phyloP scores from a whole-genome alignment of 2,113 vertebrate genomes.

The Mesitornis unicolor region DNA sequence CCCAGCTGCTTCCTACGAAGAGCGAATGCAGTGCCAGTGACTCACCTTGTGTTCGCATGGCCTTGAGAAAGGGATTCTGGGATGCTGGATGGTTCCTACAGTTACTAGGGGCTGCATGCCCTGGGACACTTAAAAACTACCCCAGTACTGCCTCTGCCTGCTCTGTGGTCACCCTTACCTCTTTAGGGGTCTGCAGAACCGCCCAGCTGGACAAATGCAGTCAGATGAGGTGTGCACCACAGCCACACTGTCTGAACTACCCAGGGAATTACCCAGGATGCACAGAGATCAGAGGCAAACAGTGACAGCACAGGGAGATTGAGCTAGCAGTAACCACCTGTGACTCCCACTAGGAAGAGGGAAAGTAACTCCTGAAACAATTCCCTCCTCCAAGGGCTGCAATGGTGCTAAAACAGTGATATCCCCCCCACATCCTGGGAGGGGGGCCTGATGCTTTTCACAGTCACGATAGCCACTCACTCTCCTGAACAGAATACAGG shows the following conservation, averaged over 20 bases:
- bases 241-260: fast-evolving
- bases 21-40: background rate
- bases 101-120: background rate
- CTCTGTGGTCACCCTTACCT: background rate
- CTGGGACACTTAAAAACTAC: background rate
- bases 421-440: fast-evolving
- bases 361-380: background rate
- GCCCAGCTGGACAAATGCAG: fast-evolving
- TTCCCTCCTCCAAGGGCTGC: background rate
- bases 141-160: background rate
- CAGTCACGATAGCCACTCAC: fast-evolving
- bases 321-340: background rate
- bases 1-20: background rate
- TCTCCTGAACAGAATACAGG: background rate
- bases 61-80: background rate
- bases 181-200: too few relatives aligned
- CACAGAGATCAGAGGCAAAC: background rate
- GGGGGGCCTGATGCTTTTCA: background rate
- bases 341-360: background rate
- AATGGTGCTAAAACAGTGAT: fast-evolving
- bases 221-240: fast-evolving
- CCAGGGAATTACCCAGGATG: background rate
- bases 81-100: background rate
- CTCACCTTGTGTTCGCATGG: background rate
- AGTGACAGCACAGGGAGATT: background rate